Base-by-base conservation (phyloP, 1,140 invertebrate species). In the Druon quercuslanigerum region DNA sequence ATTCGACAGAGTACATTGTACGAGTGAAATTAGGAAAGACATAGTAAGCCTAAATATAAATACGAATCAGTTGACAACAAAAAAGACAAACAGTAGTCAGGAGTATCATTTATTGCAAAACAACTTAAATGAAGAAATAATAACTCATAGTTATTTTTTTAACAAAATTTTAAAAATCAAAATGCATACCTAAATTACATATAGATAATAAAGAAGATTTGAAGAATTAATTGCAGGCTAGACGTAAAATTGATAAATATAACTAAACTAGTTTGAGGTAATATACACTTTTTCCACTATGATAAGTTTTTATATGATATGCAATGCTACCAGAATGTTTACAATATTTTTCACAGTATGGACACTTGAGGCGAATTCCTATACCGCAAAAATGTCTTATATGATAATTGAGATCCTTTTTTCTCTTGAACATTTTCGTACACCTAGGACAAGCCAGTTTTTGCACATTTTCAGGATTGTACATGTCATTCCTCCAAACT, bases 361-460 rank as follows among this genome's bases (percentile, higher is more conserved):
- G 60, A 40, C 60, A 66, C n/a, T 66, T 66, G 13, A 66, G n/a
- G 73, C 74, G 16, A 79, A 83, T 51, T 81, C 50, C 52, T 16
- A 77, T 78, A 12, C 77, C 76, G 77, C 84, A 85, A 52, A 81
- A 82, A 73, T 85, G 76, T 9, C 76, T 82, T 2, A 80, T 14
- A 72, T 84, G 83, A 40, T 88, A 82, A 46, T 76, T 80, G 17
- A 90, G 72, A 40, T 86, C 87, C 72, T 87, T 86, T 66, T 81
- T 85, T 8, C 85, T 81, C 57, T 83, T 85, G 74, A 89, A 90
- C 7, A 33, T 57, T 73, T 86, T 88, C 0, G 71, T 73, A 66
- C 88, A 89, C n/a, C 80, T 81, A 7, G 71, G 56, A 73, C 87
- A 88, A 46, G 74, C 74, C 77, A 83, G 33, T n/a, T 0, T 13